A percentile compares a stretch with the other conserved stretches of the same genome.
phyloP scores from a whole-genome alignment of 2,113 vertebrate genomes.

The Zosterops japonicus region DNA sequence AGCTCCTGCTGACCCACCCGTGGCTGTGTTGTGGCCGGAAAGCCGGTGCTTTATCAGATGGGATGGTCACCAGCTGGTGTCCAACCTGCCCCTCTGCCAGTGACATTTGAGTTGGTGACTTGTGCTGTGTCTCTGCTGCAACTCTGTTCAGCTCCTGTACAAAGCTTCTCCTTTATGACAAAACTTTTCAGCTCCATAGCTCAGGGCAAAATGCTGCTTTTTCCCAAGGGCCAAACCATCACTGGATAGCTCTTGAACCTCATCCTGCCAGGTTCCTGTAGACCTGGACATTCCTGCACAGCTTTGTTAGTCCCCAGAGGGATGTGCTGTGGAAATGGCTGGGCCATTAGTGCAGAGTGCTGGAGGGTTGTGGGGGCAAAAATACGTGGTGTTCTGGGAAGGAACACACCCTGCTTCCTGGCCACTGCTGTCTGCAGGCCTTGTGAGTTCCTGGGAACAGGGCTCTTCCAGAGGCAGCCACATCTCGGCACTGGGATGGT shows the following conservation, averaged over 20 bases:
- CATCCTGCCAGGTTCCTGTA: not conserved
- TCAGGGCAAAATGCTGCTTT: not conserved
- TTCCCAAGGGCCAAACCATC: not conserved
- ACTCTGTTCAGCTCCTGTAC: not conserved
- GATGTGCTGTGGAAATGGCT: not conserved
- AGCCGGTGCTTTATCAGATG: not conserved
- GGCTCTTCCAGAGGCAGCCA: not conserved
- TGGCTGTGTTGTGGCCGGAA: not conserved
- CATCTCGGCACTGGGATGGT: rapidly evolving
- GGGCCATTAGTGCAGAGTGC: not conserved
- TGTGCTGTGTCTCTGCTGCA: not conserved
- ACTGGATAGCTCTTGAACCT: not conserved
- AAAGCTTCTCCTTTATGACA: not conserved
- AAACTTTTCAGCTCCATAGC: not conserved
- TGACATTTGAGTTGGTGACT: not conserved
- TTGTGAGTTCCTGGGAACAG: rapidly evolving
- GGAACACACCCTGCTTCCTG: conserved; percentile 30
- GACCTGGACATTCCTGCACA: not conserved
- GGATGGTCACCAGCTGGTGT: not conserved
- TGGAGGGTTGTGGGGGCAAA: not conserved
- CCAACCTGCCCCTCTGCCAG: not conserved
- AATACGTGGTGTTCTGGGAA: not conserved
- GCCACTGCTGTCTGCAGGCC: not conserved
- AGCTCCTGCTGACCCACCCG: rapidly evolving
- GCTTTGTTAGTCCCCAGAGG: not conserved